Base-by-base conservation (phyloP, 2,888 invertebrate species). In the Oeneis ivallda region DNA sequence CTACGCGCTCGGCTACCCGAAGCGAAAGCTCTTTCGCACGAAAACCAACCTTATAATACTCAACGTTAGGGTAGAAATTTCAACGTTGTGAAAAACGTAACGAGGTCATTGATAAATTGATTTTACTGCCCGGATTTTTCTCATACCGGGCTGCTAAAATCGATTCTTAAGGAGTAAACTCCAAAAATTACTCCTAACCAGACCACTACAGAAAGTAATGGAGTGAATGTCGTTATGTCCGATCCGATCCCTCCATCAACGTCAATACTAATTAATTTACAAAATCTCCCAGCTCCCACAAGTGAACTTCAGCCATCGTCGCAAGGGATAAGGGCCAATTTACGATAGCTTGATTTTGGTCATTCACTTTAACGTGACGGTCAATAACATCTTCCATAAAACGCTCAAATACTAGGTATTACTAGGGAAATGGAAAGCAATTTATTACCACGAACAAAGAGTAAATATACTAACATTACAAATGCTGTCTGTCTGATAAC, bases 241-340 rank as follows among this genome's bases (percentile, higher is more conserved):
- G 19, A n/a, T 19, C 37, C 15, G 50, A 37, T 37, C 54, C 52
- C 52, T 63, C 58, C 53, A 63, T 66, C 61, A 58, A 62, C 45
- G 62, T 59, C 66, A 58, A 63, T 63, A 59, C 47, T 59, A 59
- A 63, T 63, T 59, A 63, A 59, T 63, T 59, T 61, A 50, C 47
- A 15, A 9, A 9, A 13, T 57, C 17, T 9, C 26, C 49, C 47
- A 13, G 32, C 32, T 34, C 4, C 37, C 26, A 26, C 57, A 62
- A 54, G 17, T 17, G 10, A 49, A 50, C 43, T 47, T 57, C 32
- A 32, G 32, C 56, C 34, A 17, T 13, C 45, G 11, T 13, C 5
- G 32, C 4, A 39, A 34, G 3, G 34, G 43, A 59, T 59, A 47
- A 43, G 32, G 58, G 47, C 49, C 50, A 58, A 41, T 58, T 52